phyloP scores from a whole-genome alignment of 1,140 invertebrate genomes.

The Hestina assimilis region DNA sequence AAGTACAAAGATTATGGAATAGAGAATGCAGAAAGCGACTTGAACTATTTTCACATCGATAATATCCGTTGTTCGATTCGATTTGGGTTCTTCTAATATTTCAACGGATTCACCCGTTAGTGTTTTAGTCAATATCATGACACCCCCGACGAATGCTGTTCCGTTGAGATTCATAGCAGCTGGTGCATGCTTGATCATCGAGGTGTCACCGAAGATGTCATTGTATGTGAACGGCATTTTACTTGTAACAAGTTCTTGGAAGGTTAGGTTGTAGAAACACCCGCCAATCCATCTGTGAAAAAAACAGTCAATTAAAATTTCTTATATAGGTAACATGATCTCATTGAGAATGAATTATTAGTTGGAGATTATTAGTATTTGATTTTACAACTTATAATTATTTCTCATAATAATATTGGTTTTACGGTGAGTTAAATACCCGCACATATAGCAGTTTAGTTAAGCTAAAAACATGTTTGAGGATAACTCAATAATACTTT shows the following conservation, averaged over 20 bases:
- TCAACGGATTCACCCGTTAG: constrained; percentile 62
- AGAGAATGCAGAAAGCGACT: constrained; percentile 89
- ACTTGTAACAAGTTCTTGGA: neutral
- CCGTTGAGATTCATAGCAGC: constrained; percentile 56
- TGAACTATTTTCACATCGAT: constrained; percentile 84
- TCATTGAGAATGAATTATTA: no score
- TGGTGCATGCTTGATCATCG: constrained; percentile 32
- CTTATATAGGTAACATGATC: neutral
- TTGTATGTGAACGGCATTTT: constrained; percentile 25
- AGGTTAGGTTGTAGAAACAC: constrained; percentile 5
- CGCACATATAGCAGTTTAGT: no score
- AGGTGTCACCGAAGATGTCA: constrained; percentile 25
- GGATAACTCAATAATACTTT: no score
- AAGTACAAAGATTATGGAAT: constrained; percentile 91
- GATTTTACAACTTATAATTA: no score
- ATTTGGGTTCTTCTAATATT: constrained; percentile 60
- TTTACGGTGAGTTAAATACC: no score
- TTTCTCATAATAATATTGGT: no score
- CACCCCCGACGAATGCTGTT: constrained; percentile 47
- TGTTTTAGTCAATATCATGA: constrained; percentile 63
- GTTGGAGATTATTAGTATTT: no score
- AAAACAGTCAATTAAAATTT: neutral
- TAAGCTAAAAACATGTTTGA: no score
- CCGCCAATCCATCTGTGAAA: constrained; percentile 62
- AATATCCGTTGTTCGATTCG: constrained; percentile 75